Evolutionary conservation across 2,888 invertebrate species (phyloP).

Genomic region (Metopia argyrocephala): DNA sequence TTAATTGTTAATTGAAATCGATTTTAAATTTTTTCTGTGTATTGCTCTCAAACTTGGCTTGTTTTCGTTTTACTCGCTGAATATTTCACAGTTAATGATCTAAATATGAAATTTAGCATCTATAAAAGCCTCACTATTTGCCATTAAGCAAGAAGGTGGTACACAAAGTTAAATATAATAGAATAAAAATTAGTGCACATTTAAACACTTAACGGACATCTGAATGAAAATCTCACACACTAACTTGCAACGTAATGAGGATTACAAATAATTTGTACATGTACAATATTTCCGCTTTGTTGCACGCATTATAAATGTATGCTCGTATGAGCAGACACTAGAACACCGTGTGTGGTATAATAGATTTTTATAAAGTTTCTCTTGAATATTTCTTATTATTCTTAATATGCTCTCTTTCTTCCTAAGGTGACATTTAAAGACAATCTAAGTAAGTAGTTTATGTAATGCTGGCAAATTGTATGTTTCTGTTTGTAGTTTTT

Average conservation of each 20-base stretch:
- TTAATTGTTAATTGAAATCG: no score
- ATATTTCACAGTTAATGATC: slow-evolving; percentile 23
- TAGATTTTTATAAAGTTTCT: slow-evolving; percentile 50
- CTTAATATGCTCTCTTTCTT: neutral
- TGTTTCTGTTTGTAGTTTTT: slow-evolving; percentile 31
- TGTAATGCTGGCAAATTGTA: slow-evolving; percentile 12
- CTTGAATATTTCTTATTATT: neutral
- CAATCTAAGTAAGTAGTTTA: neutral
- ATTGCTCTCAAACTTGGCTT: neutral
- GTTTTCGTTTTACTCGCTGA: neutral
- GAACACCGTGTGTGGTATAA: slow-evolving; percentile 53
- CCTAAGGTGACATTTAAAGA: slow-evolving; percentile 18
- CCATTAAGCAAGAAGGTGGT: neutral
- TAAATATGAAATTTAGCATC: no score
- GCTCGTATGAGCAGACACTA: slow-evolving; percentile 3
- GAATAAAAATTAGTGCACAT: slow-evolving; percentile 22
- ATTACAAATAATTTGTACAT: slow-evolving; percentile 60
- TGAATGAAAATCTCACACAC: slow-evolving; percentile 26
- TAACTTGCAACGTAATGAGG: slow-evolving; percentile 21
- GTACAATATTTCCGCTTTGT: slow-evolving; percentile 57
- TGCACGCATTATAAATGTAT: slow-evolving; percentile 33
- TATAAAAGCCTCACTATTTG: neutral
- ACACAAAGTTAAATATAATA: neutral
- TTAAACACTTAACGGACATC: slow-evolving; percentile 19
- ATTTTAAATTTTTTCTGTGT: no score